phyloP scores from a whole-genome alignment of 1,140 invertebrate genomes.

The Ganaspis sp. region DNA sequence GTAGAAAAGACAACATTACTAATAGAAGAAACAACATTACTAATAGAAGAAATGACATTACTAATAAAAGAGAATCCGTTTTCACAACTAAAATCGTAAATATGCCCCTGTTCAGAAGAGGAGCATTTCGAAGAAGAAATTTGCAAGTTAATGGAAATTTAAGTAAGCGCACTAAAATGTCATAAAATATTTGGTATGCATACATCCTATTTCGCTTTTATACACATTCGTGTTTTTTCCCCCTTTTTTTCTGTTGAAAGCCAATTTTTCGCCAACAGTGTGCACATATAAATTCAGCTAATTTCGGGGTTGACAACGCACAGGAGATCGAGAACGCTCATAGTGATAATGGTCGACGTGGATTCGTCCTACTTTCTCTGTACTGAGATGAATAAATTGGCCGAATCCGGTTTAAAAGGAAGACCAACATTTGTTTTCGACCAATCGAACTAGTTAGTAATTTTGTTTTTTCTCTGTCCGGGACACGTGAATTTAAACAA shows the following conservation, averaged over 20 bases:
- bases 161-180: slow-evolving; percentile 23
- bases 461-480: background rate
- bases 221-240: background rate
- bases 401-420: slow-evolving; percentile 18
- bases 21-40: no score
- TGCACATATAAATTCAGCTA: slow-evolving; percentile 18
- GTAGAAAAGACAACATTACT: no score
- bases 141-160: slow-evolving; percentile 23
- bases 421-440: slow-evolving; percentile 11
- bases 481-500: slow-evolving; percentile 14
- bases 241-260: slow-evolving; percentile 3
- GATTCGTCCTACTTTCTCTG: slow-evolving; percentile 20
- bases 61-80: no score
- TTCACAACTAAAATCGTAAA: no score
- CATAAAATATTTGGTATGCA: slow-evolving; percentile 26
- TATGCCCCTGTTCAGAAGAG: background rate
- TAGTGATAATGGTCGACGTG: slow-evolving; percentile 24
- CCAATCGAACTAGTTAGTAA: slow-evolving; percentile 9
- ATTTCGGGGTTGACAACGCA: slow-evolving; percentile 9
- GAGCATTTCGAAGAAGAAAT: background rate
- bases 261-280: slow-evolving; percentile 7
- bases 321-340: slow-evolving; percentile 19
- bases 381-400: slow-evolving; percentile 24
- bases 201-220: slow-evolving; percentile 11
- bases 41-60: no score